Percentiles rank a stretch among this genome's conserved stretches.
These are phyloP conservation scores for Homarus americanus DNA, from an alignment of 1,140 invertebrate species.

Conservation along the genomic window DNA sequence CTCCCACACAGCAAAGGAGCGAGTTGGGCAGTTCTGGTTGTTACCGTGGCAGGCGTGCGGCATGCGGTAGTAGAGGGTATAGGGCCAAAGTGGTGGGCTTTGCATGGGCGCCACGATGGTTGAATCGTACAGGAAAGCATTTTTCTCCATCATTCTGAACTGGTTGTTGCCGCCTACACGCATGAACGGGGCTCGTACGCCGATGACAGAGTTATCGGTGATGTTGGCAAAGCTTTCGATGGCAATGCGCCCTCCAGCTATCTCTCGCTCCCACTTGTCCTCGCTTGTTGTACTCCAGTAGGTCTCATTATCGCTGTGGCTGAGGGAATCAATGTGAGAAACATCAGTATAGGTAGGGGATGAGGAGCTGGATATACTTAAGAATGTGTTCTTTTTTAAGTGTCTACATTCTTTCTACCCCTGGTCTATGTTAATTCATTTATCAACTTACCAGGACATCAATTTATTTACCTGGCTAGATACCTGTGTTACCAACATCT, in stretches of 20 bases:
- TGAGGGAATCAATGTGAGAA: constrained; percentile 21
- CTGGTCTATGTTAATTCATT: too few species aligned
- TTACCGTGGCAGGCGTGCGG: constrained; percentile 96
- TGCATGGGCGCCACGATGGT: constrained; percentile 95
- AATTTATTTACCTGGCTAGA: too few species aligned
- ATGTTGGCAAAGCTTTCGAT: constrained; percentile 95
- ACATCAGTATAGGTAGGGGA: too few species aligned
- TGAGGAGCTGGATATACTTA: too few species aligned
- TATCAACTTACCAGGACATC: too few species aligned
- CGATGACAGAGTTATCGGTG: constrained; percentile 95
- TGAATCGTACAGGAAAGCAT: constrained; percentile 96
- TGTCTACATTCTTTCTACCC: too few species aligned
- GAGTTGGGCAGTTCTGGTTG: constrained; percentile 93
- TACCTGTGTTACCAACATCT: too few species aligned
- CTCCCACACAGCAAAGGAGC: constrained; percentile 95
- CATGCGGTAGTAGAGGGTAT: constrained; percentile 98
- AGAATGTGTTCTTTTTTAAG: too few species aligned
- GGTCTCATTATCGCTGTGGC: constrained; percentile 92
- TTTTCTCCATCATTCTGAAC: constrained; percentile 98
- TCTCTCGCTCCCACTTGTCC: constrained; percentile 97
- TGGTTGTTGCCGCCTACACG: constrained; percentile 97
- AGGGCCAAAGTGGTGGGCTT: constrained; percentile 96
- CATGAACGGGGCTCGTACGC: constrained; percentile 94
- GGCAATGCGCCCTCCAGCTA: constrained; percentile 96
- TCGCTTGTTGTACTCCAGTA: constrained; percentile 96